Evolutionary conservation across 1,140 invertebrate genomes (phyloP).

Genomic region (Diorhabda elongata): DNA sequence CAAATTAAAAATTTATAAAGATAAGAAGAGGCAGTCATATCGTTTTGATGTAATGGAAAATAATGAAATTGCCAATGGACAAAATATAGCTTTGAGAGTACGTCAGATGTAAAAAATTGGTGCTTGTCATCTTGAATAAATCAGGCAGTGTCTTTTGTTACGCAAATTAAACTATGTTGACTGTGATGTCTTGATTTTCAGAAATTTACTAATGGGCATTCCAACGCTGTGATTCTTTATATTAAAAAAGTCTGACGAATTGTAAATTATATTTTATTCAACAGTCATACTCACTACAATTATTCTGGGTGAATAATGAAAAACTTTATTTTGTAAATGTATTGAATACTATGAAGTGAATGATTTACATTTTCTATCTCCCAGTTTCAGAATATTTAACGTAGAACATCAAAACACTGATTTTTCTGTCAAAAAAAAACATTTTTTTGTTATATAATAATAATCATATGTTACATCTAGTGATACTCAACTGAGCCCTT

Average conservation of each 20-base stretch:
- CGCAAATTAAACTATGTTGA: background rate
- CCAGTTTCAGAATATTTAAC: too few relatives aligned
- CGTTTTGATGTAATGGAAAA: constrained; percentile 2
- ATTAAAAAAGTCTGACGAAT: background rate
- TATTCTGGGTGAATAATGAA: too few relatives aligned
- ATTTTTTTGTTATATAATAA: too few relatives aligned
- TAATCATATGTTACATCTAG: too few relatives aligned
- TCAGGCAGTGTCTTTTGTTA: background rate
- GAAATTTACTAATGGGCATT: background rate
- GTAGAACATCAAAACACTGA: too few relatives aligned
- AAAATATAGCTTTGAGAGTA: constrained; percentile 1
- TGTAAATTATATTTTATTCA: too few relatives aligned
- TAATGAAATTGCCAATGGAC: background rate
- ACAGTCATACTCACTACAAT: too few relatives aligned
- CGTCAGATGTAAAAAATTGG: constrained; percentile 1
- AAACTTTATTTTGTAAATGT: too few relatives aligned
- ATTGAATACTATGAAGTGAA: too few relatives aligned
- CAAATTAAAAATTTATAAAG: constrained; percentile 3
- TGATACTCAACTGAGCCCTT: too few relatives aligned
- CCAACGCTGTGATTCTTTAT: background rate
- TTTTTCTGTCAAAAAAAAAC: too few relatives aligned
- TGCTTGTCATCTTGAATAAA: constrained; percentile 1
- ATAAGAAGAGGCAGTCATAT: constrained; percentile 2
- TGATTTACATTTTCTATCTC: too few relatives aligned
- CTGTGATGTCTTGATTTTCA: background rate